Percentiles rank a stretch among this genome's conserved stretches.
phyloP scores from a whole-genome alignment of 2,797 vertebrate species.

The Harpagifer antarcticus region DNA sequence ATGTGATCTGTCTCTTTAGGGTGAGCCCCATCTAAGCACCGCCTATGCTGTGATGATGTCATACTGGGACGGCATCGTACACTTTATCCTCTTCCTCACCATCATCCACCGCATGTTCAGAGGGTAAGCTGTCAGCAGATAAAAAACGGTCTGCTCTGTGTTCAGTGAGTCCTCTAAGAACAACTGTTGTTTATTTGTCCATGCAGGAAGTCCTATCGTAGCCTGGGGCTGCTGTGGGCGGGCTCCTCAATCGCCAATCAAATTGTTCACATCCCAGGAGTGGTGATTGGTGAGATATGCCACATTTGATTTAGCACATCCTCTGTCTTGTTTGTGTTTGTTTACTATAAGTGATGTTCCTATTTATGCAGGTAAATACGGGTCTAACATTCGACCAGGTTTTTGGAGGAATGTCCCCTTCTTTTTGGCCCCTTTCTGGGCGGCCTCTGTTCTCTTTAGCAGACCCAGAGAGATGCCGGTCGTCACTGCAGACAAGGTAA shows the following conservation, averaged over 20 bases:
- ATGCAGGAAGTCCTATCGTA: slow-evolving; percentile 87
- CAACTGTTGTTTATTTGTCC: slow-evolving; percentile 13
- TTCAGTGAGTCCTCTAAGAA: not conserved
- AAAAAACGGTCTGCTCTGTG: rapidly evolving
- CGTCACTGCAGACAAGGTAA: slow-evolving; percentile 85
- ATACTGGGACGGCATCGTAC: slow-evolving; percentile 92
- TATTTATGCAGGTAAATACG: slow-evolving; percentile 89
- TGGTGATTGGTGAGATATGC: slow-evolving; percentile 86
- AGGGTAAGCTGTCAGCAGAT: slow-evolving; percentile 76
- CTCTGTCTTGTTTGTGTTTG: not conserved
- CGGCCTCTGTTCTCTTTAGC: slow-evolving; percentile 82
- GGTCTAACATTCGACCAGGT: slow-evolving; percentile 86
- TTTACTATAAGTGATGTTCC: not conserved
- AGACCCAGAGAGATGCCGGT: slow-evolving; percentile 75
- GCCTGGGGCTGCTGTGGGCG: slow-evolving; percentile 90
- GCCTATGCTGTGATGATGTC: slow-evolving; percentile 91
- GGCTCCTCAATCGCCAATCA: slow-evolving; percentile 90
- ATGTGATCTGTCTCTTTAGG: slow-evolving; percentile 65
- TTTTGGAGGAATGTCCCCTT: slow-evolving; percentile 89
- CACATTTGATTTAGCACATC: not conserved
- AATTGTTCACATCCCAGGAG: slow-evolving; percentile 89
- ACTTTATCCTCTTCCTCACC: slow-evolving; percentile 87
- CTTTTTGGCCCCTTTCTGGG: slow-evolving; percentile 88
- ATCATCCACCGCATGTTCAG: slow-evolving; percentile 85
- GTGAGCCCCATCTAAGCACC: slow-evolving; percentile 89